Evolutionary conservation across 2,888 invertebrate species (phyloP), one percentile per base, ranked within the genome.

Genomic region (Philereme transversata): DNA sequence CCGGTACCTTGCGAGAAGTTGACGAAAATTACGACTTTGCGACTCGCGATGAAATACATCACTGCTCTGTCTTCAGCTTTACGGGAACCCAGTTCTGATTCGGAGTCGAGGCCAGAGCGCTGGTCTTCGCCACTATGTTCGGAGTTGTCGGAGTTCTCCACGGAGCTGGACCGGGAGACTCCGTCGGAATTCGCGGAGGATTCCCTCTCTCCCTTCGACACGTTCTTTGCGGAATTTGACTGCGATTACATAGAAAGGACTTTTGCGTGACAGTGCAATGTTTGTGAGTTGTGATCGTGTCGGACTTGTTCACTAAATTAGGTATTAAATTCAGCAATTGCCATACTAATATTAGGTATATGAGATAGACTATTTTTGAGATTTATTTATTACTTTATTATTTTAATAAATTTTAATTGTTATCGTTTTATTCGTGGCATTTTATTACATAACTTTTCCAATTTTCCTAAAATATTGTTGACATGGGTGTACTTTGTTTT

Each of bases 11-110:
- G 95, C 81, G 97, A 97, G 81, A 97, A 97, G 83, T 90, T 97
- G 67, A 98, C 98, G 51, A 98, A 98, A 89, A 98, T 98, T 73
- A 97, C 97, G 4, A 97, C 97, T 0, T 87, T 98, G 50, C 92
- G 97, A 41, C 90, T 97, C 64, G 98, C 98, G 34, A 97, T 98
- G 96, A 95, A 96, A 78, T 98, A 98, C 81, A 98, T 98, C 69
- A 90, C 95, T 8, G 95, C 96, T 9, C 87, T 98, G 53, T 95
- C 94, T n/a, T 92, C 95, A 0, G 94, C 95, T 0, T 86, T 96
- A 63, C 86, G 93, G n/a, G 87, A 91, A 68, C 75, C 85, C 22
- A 72, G 73, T 6, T 51, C 59, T 0, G 62, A 63, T 8, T 55
- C 54, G 6, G 65, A 73, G 4, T 52, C 76, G 2, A 75, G 83